phyloP scores from a whole-genome alignment of 2,888 invertebrate species.

The Podabrus alpinus region DNA sequence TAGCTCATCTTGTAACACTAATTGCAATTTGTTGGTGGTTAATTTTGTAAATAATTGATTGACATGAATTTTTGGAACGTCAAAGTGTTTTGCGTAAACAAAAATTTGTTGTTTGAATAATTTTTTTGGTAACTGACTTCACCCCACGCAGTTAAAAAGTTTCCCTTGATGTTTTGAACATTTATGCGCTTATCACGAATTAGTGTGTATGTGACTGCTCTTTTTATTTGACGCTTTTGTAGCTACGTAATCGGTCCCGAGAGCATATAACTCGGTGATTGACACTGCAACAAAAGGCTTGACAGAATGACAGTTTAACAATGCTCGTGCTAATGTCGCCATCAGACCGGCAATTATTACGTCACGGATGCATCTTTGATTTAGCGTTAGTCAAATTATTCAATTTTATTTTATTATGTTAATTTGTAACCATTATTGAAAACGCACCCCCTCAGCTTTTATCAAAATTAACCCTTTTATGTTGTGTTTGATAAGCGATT shows the following conservation, averaged over 20 bases:
- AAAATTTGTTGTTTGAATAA: background rate
- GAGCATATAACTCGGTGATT: conserved; percentile 30
- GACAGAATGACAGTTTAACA: conserved; percentile 42
- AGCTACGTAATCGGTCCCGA: conserved; percentile 32
- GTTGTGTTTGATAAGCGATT: background rate
- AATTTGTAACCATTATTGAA: background rate
- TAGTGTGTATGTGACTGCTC: conserved; percentile 22
- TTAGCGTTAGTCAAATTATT: background rate
- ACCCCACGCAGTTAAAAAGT: conserved; percentile 9
- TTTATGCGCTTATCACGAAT: conserved; percentile 22
- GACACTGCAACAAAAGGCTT: conserved; percentile 40
- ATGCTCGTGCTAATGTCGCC: conserved; percentile 42
- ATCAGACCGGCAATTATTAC: conserved; percentile 45
- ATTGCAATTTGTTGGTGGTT: conserved; percentile 26
- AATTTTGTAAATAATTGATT: conserved; percentile 12
- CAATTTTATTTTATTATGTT: conserved; percentile 2
- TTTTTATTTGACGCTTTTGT: conserved; percentile 26
- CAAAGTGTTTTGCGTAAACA: background rate
- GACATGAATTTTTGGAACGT: conserved; percentile 5
- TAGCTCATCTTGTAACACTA: conserved; percentile 18
- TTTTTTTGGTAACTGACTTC: background rate
- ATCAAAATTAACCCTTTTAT: background rate
- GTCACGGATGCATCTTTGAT: conserved; percentile 37
- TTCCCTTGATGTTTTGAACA: conserved; percentile 11
- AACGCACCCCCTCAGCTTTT: background rate